These are phyloP conservation scores for Aleadryas rufinucha DNA, from an alignment of 2,113 vertebrate genomes.

Conservation along the genomic window DNA sequence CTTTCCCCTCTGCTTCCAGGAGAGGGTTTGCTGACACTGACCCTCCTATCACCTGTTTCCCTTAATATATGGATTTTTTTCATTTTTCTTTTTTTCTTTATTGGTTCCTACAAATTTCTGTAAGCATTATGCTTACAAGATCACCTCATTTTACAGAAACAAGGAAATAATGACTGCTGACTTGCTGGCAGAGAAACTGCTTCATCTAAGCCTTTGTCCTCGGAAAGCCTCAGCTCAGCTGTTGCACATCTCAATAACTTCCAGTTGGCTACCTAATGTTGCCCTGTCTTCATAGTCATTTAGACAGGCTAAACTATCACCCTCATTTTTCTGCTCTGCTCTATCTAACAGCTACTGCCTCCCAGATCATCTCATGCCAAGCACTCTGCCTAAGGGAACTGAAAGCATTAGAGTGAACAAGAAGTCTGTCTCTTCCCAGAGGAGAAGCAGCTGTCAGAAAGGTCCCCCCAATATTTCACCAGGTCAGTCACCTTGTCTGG, in stretches of 20 bases:
- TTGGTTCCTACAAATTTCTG: not conserved
- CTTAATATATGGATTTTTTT: not conserved
- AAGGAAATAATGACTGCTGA: not conserved
- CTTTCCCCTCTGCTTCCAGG: not conserved
- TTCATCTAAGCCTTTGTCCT: not conserved
- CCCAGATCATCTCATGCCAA: not conserved
- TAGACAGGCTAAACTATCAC: not conserved
- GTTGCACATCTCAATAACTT: not conserved
- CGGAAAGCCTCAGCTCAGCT: not conserved
- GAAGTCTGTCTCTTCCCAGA: not conserved
- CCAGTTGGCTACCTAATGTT: not conserved
- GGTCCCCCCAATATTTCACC: not conserved
- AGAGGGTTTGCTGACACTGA: not conserved
- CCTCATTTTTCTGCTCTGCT: not conserved
- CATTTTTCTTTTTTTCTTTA: too few relatives aligned
- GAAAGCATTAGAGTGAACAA: not conserved
- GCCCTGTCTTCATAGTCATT: not conserved
- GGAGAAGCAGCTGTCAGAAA: not conserved
- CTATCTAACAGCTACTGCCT: not conserved
- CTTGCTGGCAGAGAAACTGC: not conserved
- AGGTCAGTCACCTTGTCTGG: conserved; percentile 67
- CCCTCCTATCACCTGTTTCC: not conserved
- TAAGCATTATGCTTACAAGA: not conserved
- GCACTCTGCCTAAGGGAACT: not conserved
- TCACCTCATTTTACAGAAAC: not conserved